Conservation (phyloP, 2,797 vertebrate genomes). For the Myripristis murdjan region DNA sequence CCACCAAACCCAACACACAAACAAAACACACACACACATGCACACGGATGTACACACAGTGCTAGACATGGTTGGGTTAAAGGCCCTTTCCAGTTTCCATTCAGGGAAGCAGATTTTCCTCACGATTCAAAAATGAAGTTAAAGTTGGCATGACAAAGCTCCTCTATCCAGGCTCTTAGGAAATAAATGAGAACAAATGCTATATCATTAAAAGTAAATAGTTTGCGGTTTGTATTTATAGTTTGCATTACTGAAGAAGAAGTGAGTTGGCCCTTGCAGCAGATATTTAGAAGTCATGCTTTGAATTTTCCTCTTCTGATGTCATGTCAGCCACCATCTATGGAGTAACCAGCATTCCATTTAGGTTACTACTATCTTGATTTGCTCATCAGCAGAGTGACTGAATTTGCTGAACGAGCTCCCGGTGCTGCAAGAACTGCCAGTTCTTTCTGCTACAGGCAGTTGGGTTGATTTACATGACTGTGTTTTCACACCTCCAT, state of each 20-base stretch:
- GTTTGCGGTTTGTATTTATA: constrained; percentile 1
- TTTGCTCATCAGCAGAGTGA: neutral
- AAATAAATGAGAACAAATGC: neutral
- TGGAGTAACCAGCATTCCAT: constrained; percentile 44
- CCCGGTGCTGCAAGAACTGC: neutral
- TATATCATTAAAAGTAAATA: neutral
- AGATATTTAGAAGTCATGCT: no score
- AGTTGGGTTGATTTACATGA: constrained; percentile 11
- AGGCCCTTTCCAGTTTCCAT: constrained; percentile 18
- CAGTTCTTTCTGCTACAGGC: neutral
- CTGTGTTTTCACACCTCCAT: constrained; percentile 28
- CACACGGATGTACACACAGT: constrained; percentile 9
- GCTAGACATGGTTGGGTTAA: constrained; percentile 21
- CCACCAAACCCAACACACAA: constrained; percentile 51
- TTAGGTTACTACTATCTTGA: constrained; percentile 27
- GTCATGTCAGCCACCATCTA: neutral
- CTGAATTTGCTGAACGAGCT: constrained; percentile 23
- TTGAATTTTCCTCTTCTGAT: neutral
- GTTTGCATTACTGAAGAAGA: neutral
- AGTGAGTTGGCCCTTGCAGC: neutral
- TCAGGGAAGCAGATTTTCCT: constrained; percentile 21
- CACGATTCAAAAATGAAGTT: neutral
- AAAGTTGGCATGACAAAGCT: neutral
- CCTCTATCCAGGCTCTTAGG: neutral
- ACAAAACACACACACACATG: constrained; percentile 30